Base-by-base conservation (phyloP, 64 coral and sea anemone genomes). In the Exaiptasia diaphana region DNA sequence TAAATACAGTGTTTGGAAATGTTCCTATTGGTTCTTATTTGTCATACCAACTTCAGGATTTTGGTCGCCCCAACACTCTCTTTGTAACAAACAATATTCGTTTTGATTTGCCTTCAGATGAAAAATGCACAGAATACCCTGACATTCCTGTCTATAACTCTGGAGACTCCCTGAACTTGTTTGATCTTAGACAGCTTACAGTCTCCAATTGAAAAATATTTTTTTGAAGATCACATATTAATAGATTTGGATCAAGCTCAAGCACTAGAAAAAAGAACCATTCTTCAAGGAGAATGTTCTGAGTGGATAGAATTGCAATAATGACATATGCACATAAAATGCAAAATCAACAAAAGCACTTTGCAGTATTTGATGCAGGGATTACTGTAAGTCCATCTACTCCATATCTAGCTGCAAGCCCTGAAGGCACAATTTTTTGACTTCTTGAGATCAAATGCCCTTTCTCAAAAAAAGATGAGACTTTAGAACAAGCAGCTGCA, bases 401-500 rank as follows among this genome's bases (percentile, higher is more conserved):
- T n/a, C n/a, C n/a, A n/a, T n/a, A n/a, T n/a, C n/a, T n/a, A n/a
- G n/a, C n/a, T n/a, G n/a, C n/a, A n/a, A n/a, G n/a, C n/a, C n/a
- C n/a, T n/a, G n/a, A n/a, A n/a, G n/a, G n/a, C n/a, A n/a, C n/a
- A n/a, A n/a, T n/a, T n/a, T n/a, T n/a, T n/a, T n/a, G n/a, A n/a
- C 58, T 86, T 15, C 59, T 86, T 17, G 72, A 86, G 68, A 77
- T 86, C 15, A 86, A 86, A 38, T 76, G 72, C 26, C 72, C 83
- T 33, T 76, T 65, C 44, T 36, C 58, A 53, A 86, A 86, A 50
- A 45, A 32, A 38, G 44, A 36, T 27, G 58, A 67, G 2, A 76
- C 57, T 10, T 9, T 79, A 26, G 48, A 70, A 18, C 45, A 88
- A 41, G 85, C 74, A 21, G 34, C 61, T 70, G 49, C 64, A 56